Evolutionary conservation across 2,888 invertebrate genomes (phyloP).

Genomic region (Bellardia pandia): DNA sequence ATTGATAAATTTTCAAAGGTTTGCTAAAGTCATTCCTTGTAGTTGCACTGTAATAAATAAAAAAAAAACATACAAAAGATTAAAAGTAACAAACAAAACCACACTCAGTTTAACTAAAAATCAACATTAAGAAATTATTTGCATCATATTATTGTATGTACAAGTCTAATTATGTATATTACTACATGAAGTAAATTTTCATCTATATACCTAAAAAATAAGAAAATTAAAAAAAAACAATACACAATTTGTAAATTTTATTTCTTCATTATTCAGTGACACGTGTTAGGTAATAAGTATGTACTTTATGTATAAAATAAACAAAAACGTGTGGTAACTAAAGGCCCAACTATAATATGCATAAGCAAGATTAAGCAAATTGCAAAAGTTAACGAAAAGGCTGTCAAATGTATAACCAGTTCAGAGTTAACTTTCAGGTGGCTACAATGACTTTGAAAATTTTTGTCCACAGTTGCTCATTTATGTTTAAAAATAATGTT

Average conservation of each 20-base stretch:
- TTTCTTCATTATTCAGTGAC: not conserved
- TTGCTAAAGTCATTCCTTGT: constrained; percentile 82
- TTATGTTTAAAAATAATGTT: no score
- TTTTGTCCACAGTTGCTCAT: no score
- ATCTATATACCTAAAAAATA: constrained; percentile 76
- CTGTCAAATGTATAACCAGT: no score
- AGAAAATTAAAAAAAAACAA: constrained; percentile 53
- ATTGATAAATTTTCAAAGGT: constrained; percentile 79
- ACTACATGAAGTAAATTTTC: constrained; percentile 80
- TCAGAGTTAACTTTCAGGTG: no score
- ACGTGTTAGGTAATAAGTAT: no score
- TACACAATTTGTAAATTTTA: constrained; percentile 19
- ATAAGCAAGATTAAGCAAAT: no score
- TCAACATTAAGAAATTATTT: constrained; percentile 76
- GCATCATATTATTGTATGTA: constrained; percentile 78
- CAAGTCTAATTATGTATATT: constrained; percentile 79
- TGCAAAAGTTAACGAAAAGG: no score
- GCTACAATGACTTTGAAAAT: no score
- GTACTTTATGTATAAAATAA: no score
- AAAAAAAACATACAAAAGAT: constrained; percentile 40
- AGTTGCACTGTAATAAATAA: constrained; percentile 81
- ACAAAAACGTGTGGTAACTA: not conserved
- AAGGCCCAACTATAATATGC: no score
- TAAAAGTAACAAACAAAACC: constrained; percentile 38
- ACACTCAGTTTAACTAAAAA: constrained; percentile 69